Evolutionary conservation across 1,140 invertebrate species (phyloP).

Genomic region (Leptinotarsa undecemlineata): DNA sequence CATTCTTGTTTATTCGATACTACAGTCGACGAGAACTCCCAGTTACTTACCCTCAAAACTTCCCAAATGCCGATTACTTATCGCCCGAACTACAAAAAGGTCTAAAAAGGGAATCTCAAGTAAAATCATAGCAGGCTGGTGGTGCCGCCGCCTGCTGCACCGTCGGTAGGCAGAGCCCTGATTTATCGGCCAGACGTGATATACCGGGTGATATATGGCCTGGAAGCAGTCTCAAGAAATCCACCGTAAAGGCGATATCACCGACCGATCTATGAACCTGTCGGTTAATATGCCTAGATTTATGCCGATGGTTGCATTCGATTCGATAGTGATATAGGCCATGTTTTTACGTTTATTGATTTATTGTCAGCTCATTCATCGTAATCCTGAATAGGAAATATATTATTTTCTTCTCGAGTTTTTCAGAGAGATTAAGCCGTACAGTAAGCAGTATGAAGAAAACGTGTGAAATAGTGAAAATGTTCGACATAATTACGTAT

Average conservation of each 20-base stretch:
- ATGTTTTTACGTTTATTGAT: slow-evolving; percentile 3
- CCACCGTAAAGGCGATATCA: slow-evolving; percentile 48
- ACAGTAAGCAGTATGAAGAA: too few relatives aligned
- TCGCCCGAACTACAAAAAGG: background rate
- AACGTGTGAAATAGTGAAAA: too few relatives aligned
- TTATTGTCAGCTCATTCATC: background rate
- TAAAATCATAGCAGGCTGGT: slow-evolving; percentile 31
- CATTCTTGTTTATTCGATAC: too few relatives aligned
- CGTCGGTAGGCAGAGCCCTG: slow-evolving; percentile 40
- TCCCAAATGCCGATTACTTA: too few relatives aligned
- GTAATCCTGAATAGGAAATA: too few relatives aligned
- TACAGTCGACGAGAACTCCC: too few relatives aligned
- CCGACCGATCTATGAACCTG: slow-evolving; percentile 50
- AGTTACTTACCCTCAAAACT: too few relatives aligned
- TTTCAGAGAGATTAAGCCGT: too few relatives aligned
- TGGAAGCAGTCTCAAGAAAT: slow-evolving; percentile 47
- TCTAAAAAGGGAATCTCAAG: slow-evolving; percentile 24
- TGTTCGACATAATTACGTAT: too few relatives aligned
- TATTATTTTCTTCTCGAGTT: too few relatives aligned
- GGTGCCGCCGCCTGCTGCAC: slow-evolving; percentile 45
- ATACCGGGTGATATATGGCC: slow-evolving; percentile 50
- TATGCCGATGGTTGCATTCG: slow-evolving; percentile 39
- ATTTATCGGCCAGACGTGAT: slow-evolving; percentile 51
- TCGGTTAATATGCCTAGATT: slow-evolving; percentile 51
- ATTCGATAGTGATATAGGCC: background rate